Percentiles rank a stretch among this genome's conserved stretches.
These are phyloP conservation scores for Lepidurus apus DNA, from an alignment of 1,140 invertebrate species.

Conservation along the genomic window DNA sequence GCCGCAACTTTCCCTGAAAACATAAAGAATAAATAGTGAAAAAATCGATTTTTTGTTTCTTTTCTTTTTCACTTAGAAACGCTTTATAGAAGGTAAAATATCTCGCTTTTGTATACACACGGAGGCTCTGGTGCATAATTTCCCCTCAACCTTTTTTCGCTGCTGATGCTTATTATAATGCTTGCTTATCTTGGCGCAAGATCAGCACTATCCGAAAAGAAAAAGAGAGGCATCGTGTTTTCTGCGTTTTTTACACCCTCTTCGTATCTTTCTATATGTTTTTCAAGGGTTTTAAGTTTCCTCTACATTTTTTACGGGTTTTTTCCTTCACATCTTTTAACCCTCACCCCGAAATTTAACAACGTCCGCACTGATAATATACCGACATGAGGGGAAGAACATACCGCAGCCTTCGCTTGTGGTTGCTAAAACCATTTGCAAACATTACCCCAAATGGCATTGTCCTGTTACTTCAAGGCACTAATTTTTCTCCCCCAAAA, in stretches of 20 bases:
- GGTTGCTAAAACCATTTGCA: slow-evolving; percentile 11
- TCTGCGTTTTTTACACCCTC: no score
- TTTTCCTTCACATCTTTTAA: neutral
- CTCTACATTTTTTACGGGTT: neutral
- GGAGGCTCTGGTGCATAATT: neutral
- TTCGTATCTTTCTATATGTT: neutral
- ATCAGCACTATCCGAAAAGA: neutral
- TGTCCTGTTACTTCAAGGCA: neutral
- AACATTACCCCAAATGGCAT: slow-evolving; percentile 8
- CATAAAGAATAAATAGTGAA: no score
- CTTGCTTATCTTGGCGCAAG: neutral
- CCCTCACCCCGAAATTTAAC: neutral
- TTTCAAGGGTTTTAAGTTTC: neutral
- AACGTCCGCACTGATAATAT: neutral
- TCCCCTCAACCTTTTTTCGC: neutral
- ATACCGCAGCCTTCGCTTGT: neutral
- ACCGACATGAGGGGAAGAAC: neutral
- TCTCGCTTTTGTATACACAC: neutral
- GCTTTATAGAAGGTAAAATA: neutral
- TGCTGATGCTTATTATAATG: neutral
- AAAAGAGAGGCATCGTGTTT: neutral
- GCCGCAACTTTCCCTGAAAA: neutral
- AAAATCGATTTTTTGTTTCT: no score
- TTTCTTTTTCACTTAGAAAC: no score
- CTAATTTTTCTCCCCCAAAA: neutral